These are phyloP conservation scores for Stratiomys singularior DNA, from an alignment of 2,888 invertebrate species.

Conservation along the genomic window DNA sequence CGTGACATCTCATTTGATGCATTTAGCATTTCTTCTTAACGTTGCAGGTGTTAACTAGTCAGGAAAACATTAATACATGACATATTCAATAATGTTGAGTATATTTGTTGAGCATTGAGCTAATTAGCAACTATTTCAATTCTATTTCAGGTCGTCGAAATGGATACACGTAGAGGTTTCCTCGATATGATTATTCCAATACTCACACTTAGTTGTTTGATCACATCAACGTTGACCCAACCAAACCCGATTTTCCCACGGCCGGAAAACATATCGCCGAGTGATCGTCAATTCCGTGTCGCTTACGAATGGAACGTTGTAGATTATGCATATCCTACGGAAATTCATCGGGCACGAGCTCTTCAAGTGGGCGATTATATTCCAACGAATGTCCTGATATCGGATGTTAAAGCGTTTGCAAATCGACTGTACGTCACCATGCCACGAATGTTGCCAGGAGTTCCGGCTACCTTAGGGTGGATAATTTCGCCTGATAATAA, in stretches of 20 bases:
- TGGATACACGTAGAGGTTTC: neutral
- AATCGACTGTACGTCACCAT: constrained; percentile 75
- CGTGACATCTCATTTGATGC: constrained; percentile 22
- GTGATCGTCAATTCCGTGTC: constrained; percentile 70
- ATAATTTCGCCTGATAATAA: constrained; percentile 65
- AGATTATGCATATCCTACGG: constrained; percentile 75
- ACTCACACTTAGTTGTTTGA: neutral
- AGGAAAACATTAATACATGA: neutral
- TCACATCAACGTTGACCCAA: constrained; percentile 23
- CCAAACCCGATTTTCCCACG: constrained; percentile 40
- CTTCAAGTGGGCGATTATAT: constrained; percentile 71
- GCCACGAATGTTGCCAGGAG: constrained; percentile 76
- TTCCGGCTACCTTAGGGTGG: constrained; percentile 75
- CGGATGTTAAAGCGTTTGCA: constrained; percentile 75
- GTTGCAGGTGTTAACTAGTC: neutral
- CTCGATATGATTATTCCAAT: neutral
- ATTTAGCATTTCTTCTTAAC: constrained; percentile 8
- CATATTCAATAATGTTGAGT: neutral
- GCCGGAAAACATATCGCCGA: constrained; percentile 55
- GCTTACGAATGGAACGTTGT: constrained; percentile 79
- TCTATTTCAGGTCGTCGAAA: neutral
- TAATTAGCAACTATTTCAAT: constrained; percentile 25
- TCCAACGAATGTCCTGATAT: constrained; percentile 74
- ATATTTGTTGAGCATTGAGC: neutral
- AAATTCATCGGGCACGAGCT: constrained; percentile 68